Percentiles rank a stretch among this genome's conserved stretches.
These are phyloP conservation scores for Mus spretus DNA, from an alignment of 2,797 vertebrate genomes.

Conservation along the genomic window DNA sequence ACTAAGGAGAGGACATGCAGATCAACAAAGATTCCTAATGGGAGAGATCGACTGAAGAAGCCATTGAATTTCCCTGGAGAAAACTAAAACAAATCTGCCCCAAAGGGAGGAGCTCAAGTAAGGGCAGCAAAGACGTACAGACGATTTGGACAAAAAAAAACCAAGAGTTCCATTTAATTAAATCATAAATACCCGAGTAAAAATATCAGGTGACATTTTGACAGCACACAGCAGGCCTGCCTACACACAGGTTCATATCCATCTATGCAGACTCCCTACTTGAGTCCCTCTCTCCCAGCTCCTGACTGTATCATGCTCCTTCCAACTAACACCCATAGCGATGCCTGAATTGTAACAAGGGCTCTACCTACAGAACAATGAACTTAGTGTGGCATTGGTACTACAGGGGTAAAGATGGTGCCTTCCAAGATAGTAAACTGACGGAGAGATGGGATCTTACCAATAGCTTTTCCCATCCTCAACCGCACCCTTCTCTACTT, in stretches of 20 bases:
- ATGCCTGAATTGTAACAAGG: background rate
- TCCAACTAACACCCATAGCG: background rate
- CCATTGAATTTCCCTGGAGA: background rate
- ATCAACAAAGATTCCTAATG: background rate
- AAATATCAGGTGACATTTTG: background rate
- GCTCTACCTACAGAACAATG: background rate
- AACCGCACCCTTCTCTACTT: background rate
- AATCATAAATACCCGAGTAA: background rate
- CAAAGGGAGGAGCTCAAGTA: background rate
- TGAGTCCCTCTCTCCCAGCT: background rate
- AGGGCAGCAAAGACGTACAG: background rate
- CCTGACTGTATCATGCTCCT: background rate
- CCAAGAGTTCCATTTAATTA: background rate
- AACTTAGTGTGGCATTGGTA: conserved; percentile 83
- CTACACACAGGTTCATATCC: background rate
- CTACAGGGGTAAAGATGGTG: conserved; percentile 91
- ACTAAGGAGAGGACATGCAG: background rate
- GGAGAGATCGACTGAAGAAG: background rate
- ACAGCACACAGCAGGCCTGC: background rate
- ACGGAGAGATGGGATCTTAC: background rate
- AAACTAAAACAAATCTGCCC: background rate
- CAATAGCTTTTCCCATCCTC: background rate
- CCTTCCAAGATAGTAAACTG: conserved; percentile 87
- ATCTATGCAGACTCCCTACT: background rate
- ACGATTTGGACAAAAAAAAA: background rate